A percentile compares a stretch with the other conserved stretches of the same genome.
phyloP scores from a whole-genome alignment of 2,113 vertebrate genomes.

The Poeciliopsis occidentalis region DNA sequence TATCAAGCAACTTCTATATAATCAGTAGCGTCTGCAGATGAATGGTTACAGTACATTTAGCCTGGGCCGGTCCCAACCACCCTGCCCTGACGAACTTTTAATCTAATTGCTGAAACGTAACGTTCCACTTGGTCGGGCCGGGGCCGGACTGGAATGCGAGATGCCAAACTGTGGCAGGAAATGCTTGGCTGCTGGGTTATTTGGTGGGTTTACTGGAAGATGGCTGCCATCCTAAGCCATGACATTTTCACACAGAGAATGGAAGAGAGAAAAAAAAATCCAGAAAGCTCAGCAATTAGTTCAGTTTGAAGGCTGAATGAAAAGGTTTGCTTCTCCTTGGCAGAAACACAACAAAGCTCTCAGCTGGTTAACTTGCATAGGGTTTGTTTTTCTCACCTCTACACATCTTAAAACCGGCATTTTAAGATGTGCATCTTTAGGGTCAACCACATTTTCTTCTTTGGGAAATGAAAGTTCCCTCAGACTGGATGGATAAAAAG shows the following conservation, averaged over 20 bases:
- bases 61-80: slow-evolving; percentile 14
- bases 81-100: slow-evolving; percentile 37
- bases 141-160: slow-evolving; percentile 35
- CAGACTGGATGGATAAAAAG: too few relatives aligned
- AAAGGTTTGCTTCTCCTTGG: slow-evolving; percentile 3
- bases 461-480: too few relatives aligned
- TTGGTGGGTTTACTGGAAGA: slow-evolving; percentile 21
- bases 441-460: too few relatives aligned
- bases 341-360: neutral
- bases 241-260: slow-evolving; percentile 8
- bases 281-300: slow-evolving; percentile 5
- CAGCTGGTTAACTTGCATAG: neutral
- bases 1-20: slow-evolving; percentile 23
- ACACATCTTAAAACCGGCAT: too few relatives aligned
- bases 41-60: slow-evolving; percentile 57
- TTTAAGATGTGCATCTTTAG: too few relatives aligned
- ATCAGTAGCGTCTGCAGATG: slow-evolving; percentile 30
- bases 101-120: slow-evolving; percentile 53
- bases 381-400: too few relatives aligned
- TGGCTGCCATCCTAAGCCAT: slow-evolving; percentile 18
- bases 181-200: slow-evolving; percentile 34
- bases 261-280: neutral
- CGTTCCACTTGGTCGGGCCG: slow-evolving; percentile 48
- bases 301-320: slow-evolving; percentile 1
- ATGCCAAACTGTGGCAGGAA: slow-evolving; percentile 51